phyloP scores from a whole-genome alignment of 2,797 vertebrate genomes.

The Spizella passerina region DNA sequence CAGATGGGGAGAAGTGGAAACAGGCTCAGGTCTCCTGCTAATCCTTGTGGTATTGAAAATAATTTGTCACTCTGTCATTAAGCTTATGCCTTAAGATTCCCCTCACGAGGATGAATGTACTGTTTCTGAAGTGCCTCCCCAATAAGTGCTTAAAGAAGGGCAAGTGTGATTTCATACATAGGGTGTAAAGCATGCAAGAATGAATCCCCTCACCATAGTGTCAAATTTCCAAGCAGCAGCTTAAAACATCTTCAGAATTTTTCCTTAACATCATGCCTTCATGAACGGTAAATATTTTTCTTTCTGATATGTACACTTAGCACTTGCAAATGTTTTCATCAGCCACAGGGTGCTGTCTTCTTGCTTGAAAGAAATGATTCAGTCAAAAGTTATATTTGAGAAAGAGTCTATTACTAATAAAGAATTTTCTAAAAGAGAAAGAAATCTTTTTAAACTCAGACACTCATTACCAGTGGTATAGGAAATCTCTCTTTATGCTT shows the following conservation, averaged over 20 bases:
- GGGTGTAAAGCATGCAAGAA: background rate
- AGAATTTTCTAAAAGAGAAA: background rate
- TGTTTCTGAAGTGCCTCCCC: background rate
- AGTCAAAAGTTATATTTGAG: background rate
- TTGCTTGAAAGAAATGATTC: background rate
- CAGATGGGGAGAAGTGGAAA: background rate
- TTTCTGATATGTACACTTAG: background rate
- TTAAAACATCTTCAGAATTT: background rate
- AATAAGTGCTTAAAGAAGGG: background rate
- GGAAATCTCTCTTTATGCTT: background rate
- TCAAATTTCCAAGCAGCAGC: background rate
- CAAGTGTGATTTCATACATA: background rate
- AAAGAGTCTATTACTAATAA: background rate
- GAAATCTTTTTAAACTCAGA: background rate
- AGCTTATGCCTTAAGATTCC: background rate
- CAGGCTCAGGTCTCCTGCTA: background rate
- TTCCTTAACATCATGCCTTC: background rate
- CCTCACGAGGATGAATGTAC: background rate
- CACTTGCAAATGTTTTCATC: slow-evolving; percentile 17
- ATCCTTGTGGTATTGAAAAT: background rate
- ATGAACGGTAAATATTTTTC: slow-evolving; percentile 49
- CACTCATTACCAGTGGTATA: background rate
- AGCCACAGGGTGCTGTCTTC: background rate
- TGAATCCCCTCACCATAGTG: background rate
- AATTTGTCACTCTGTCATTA: background rate